Base-by-base conservation (phyloP, 1,140 invertebrate genomes). In the Drosophila takahashii region DNA sequence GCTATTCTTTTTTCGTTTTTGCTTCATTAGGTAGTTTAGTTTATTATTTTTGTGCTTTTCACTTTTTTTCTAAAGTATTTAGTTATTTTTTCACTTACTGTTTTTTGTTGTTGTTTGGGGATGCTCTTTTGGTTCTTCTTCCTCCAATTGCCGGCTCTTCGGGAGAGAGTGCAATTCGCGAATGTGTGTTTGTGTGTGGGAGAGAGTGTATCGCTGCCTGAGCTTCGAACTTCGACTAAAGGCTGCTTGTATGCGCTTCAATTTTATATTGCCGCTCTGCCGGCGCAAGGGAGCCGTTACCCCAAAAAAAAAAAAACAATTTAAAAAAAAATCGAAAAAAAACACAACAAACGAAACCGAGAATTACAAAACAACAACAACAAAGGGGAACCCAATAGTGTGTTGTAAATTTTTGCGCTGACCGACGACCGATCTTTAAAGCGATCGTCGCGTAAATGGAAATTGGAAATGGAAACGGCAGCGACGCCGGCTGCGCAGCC, bases 371-470 rank as follows among this genome's bases (percentile, higher is more conserved):
- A 67, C 61, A 59, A 62, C 22, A 48, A 57, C 41, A 34, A 60
- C 58, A 84, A 64, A 73, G 26, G 26, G 27, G n/a, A 10, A 4
- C 47, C 45, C 57, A 41, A 56, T 47, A 52, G 39, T 50, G 39
- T 50, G 57, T 69, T 72, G 59, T 48, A 67, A 75, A 86, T 76
- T 79, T 70, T 87, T 83, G 76, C 83, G 79, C 79, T 81, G 65
- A 58, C 79, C 71, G 75, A 72, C 83, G 79, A 86, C 79, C 79
- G 84, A 87, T 89, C 83, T 83, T 86, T 52, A 58, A 73, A 89
- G 72, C 76, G 81, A 87, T 89, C 79, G 83, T 64, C 79, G 75
- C 79, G 67, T 76, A 79, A 89, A 87, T 89, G 84, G 78, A 83
- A 74, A 81, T 50, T 62, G 59, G 81, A 86, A 72, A 72, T 71